These are phyloP conservation scores for Thalassophryne amazonica DNA, from an alignment of 2,797 vertebrate genomes.

Conservation along the genomic window DNA sequence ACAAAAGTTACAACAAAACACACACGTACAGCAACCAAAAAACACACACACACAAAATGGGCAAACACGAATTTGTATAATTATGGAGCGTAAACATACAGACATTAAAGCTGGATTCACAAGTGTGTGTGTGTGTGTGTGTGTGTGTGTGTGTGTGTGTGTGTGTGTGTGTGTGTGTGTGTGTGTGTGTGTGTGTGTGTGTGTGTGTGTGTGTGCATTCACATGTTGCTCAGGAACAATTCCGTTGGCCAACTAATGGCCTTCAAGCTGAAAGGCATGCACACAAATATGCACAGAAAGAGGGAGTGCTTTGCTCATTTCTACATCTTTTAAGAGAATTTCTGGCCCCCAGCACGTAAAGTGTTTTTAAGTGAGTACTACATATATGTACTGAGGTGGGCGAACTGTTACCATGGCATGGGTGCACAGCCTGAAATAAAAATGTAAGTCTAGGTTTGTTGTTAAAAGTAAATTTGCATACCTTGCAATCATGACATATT, in stretches of 20 bases:
- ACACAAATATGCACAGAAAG: conserved; percentile 3
- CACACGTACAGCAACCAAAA: conserved; percentile 3
- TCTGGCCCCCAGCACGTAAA: conserved; percentile 32
- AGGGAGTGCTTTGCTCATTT: conserved; percentile 49
- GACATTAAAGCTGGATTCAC: conserved; percentile 11
- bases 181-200: conserved; percentile 4
- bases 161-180: background rate
- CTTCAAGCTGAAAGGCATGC: conserved; percentile 53
- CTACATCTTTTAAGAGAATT: conserved; percentile 49
- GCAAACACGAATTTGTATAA: conserved; percentile 13
- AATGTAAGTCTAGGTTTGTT: too few relatives aligned
- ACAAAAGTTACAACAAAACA: conserved; percentile 21
- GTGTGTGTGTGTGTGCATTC: conserved; percentile 12
- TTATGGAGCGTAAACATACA: conserved; percentile 5
- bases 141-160: background rate
- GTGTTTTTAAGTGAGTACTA: too few relatives aligned
- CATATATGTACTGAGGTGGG: too few relatives aligned
- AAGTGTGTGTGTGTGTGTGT: conserved; percentile 9
- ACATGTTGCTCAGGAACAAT: conserved; percentile 58
- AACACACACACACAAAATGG: background rate
- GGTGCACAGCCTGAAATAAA: too few relatives aligned
- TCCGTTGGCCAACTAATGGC: conserved; percentile 64
- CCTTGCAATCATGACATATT: too few relatives aligned
- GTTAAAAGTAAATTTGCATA: too few relatives aligned
- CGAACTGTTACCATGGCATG: too few relatives aligned